phyloP scores from a whole-genome alignment of 2,113 vertebrate species.

The Cochlearius cochlearius region DNA sequence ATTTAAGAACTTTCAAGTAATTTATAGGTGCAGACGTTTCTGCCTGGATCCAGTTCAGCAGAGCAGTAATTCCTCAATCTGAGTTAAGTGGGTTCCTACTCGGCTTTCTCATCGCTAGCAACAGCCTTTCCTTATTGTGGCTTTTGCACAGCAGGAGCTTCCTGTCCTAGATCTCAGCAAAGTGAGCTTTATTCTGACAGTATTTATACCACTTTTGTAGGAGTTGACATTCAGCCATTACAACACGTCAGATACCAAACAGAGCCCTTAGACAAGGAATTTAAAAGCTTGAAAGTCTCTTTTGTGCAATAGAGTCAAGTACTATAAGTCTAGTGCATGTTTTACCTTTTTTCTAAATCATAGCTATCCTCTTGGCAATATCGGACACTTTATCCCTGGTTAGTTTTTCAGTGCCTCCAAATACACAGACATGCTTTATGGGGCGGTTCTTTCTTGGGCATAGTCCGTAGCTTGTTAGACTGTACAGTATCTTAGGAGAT shows the following conservation, averaged over 20 bases:
- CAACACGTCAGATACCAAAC: not conserved
- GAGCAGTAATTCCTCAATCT: not conserved
- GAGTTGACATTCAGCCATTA: not conserved
- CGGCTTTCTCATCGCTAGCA: not conserved
- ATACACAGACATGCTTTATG: not conserved
- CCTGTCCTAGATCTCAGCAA: not conserved
- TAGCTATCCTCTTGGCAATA: not conserved
- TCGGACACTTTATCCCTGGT: accelerated
- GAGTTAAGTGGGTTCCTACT: not conserved
- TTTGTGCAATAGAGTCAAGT: not conserved
- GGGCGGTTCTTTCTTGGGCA: not conserved
- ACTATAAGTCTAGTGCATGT: not conserved
- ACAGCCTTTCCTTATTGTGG: not conserved
- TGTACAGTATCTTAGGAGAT: not conserved
- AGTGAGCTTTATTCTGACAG: not conserved
- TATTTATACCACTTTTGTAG: not conserved
- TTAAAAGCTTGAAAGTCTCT: not conserved
- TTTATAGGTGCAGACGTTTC: not conserved
- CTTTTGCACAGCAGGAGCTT: not conserved
- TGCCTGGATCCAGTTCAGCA: not conserved
- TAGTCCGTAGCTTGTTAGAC: not conserved
- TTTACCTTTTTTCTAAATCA: not conserved
- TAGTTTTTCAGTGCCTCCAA: not conserved
- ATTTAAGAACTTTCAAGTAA: not conserved
- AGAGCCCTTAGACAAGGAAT: not conserved